Percentiles rank a stretch among this genome's conserved stretches.
phyloP scores from a whole-genome alignment of 2,797 vertebrate genomes.

The Diceros bicornis region DNA sequence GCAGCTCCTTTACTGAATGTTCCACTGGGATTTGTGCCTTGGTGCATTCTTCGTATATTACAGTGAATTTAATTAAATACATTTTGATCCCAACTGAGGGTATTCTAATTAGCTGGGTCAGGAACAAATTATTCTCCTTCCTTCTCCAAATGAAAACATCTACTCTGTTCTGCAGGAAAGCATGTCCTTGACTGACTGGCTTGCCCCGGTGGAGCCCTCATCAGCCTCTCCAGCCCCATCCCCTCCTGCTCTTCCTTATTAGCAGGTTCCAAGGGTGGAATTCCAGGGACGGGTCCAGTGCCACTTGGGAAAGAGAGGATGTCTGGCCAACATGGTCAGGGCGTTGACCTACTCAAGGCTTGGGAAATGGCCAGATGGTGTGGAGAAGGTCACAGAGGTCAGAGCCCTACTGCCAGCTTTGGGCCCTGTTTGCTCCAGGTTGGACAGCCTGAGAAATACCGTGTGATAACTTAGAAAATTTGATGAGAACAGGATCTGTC shows the following conservation, averaged over 20 bases:
- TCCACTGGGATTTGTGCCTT: conserved; percentile 89
- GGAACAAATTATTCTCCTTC: conserved; percentile 90
- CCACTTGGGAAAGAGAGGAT: neutral
- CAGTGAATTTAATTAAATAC: conserved; percentile 92
- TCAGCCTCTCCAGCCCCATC: neutral
- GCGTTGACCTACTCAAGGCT: neutral
- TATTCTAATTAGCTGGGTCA: conserved; percentile 91
- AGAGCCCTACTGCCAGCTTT: neutral
- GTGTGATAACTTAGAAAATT: neutral
- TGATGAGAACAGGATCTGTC: neutral
- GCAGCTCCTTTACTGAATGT: conserved; percentile 82
- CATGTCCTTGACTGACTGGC: conserved; percentile 83
- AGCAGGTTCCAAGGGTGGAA: conserved; percentile 70
- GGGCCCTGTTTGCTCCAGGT: neutral
- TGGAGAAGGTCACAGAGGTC: neutral
- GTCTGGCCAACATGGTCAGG: neutral
- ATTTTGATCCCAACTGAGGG: conserved; percentile 89
- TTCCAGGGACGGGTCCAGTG: neutral
- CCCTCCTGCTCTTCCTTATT: conserved; percentile 3
- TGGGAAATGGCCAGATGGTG: neutral
- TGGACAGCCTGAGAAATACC: neutral
- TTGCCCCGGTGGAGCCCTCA: neutral
- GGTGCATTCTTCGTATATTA: conserved; percentile 90
- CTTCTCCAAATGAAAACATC: conserved; percentile 87
- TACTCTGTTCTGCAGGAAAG: conserved; percentile 84